Evolutionary conservation across 2,113 vertebrate species (phyloP), one percentile per base, ranked within the genome.

Genomic region (Murina feae): DNA sequence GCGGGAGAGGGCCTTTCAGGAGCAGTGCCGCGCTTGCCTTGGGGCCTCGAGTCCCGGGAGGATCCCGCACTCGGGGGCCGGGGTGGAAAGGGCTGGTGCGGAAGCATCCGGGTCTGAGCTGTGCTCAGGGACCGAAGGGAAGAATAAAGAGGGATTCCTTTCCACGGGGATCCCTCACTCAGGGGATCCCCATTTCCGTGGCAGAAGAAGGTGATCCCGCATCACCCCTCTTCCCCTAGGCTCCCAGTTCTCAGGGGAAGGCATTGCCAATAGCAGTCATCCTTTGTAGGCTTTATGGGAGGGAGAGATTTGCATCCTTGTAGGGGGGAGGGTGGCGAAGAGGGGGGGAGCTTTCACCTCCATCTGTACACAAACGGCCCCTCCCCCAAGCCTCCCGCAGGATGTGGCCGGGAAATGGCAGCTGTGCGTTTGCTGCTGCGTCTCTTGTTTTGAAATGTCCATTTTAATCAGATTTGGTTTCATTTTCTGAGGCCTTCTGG

Each of bases 381-480:
- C 88, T 97, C 96, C 96, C 97, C 96, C 96, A 96, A 97, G 94
- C 81, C 96, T 96, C 97, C 95, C 95, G 97, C 98, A 98, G 98
- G 98, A 98, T 98, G 98, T 96, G 97, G 97, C 96, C 90, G 95
- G 97, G 98, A 98, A 98, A 98, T 98, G 98, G 98, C 98, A 98
- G 97, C 97, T 98, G 98, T 97, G 96, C 95, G 30, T 93, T 93
- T 66, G 93, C 94, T 92, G 95, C 96, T 91, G 96, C 97, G 91
- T 90, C 94, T 95, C 96, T 96, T 92, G 69, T 97, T 98, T 98
- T 98, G 97, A 98, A 97, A 97, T 97, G 98, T 98, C 98, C 98
- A 97, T 98, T 96, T 96, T 95, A 97, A 97, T 96, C 94, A 95
- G 95, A 96, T 97, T 98, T 97, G 93, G 95, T 97, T 98, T 98